phyloP scores from a whole-genome alignment of 2,888 invertebrate species.

The Amphipoea oculea region DNA sequence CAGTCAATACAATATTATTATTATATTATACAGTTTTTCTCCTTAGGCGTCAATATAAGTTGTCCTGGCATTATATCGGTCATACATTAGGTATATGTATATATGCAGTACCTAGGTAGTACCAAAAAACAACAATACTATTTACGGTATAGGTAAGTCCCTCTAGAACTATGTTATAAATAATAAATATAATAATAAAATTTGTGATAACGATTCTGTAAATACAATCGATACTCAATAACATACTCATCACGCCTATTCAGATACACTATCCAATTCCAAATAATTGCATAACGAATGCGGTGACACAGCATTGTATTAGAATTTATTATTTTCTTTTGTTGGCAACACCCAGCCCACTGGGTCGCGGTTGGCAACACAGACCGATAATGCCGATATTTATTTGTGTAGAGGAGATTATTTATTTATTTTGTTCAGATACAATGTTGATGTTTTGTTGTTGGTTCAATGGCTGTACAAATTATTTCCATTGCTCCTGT shows the following conservation, averaged over 20 bases:
- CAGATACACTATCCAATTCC: conserved; percentile 74
- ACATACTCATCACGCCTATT: conserved; percentile 73
- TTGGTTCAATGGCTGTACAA: conserved; percentile 74
- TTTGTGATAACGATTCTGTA: conserved; percentile 9
- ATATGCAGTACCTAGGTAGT: not conserved
- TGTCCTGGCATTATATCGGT: not conserved
- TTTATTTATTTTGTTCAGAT: conserved; percentile 79
- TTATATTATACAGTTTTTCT: not conserved
- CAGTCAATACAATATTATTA: not conserved
- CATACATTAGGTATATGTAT: not conserved
- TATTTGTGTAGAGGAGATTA: conserved; percentile 80
- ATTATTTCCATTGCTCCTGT: conserved; percentile 68
- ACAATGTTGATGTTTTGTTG: conserved; percentile 76
- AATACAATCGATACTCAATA: conserved; percentile 53
- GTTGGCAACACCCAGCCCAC: conserved; percentile 77
- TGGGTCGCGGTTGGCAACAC: conserved; percentile 75
- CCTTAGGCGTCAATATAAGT: not conserved
- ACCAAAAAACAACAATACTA: not conserved
- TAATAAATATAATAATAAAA: not conserved
- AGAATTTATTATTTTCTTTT: conserved; percentile 87
- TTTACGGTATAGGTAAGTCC: not conserved
- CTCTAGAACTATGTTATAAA: not conserved
- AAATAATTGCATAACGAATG: conserved; percentile 88
- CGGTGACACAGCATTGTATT: conserved; percentile 84
- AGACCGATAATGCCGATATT: conserved; percentile 80